phyloP scores from a whole-genome alignment of 1,140 invertebrate species.

The Cotesia vestalis region DNA sequence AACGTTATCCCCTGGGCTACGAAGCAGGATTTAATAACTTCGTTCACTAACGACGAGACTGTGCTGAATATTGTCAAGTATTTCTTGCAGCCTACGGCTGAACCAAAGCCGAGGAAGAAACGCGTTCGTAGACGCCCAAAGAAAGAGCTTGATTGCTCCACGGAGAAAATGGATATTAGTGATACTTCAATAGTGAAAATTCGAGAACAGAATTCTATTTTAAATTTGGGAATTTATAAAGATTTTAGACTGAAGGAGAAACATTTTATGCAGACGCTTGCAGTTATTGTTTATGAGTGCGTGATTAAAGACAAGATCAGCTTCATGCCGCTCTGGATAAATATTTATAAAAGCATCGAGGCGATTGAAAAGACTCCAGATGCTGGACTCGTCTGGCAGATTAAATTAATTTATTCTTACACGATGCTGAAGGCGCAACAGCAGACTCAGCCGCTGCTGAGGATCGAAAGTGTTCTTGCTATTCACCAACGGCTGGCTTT shows the following conservation, averaged over 20 bases:
- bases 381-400: slow-evolving; percentile 72
- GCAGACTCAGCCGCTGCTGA: slow-evolving; percentile 56
- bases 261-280: slow-evolving; percentile 74
- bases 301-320: slow-evolving; percentile 86
- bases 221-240: slow-evolving; percentile 36
- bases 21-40: slow-evolving; percentile 69
- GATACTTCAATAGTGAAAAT: slow-evolving; percentile 40
- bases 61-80: slow-evolving; percentile 72
- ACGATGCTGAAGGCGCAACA: slow-evolving; percentile 56
- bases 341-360: slow-evolving; percentile 72
- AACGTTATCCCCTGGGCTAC: slow-evolving; percentile 76
- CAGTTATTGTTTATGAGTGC: slow-evolving; percentile 84
- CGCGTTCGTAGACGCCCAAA: not conserved
- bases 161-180: slow-evolving; percentile 53
- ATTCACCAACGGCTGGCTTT: slow-evolving; percentile 68
- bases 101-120: slow-evolving; percentile 25
- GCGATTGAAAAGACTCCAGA: slow-evolving; percentile 57
- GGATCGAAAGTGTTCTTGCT: slow-evolving; percentile 65
- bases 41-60: slow-evolving; percentile 75
- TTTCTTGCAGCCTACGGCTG: slow-evolving; percentile 59
- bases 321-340: slow-evolving; percentile 78
- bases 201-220: not conserved
- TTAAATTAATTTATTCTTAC: slow-evolving; percentile 70
- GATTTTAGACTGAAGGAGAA: slow-evolving; percentile 68
- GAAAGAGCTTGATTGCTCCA: slow-evolving; percentile 19